Evolutionary conservation across 2,113 vertebrate species (phyloP).

Genomic region (Ictalurus punctatus): DNA sequence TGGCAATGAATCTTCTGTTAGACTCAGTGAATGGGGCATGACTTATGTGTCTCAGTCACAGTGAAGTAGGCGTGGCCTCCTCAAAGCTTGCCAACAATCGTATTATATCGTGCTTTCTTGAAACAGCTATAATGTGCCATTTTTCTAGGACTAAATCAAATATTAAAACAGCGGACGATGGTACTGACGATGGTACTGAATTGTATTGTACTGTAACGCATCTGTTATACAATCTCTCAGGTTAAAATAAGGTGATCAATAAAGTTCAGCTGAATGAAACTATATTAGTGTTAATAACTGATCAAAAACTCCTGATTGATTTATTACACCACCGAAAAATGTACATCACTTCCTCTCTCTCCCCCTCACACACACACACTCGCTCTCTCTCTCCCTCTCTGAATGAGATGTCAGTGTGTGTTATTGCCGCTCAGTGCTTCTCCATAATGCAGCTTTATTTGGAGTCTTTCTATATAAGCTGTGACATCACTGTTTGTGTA

Average conservation of each 20-base stretch:
- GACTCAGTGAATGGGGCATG: neutral
- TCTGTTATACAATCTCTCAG: neutral
- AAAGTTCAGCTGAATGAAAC: neutral
- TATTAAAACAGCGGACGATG: no score
- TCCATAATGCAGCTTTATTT: conserved; percentile 59
- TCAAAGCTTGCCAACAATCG: neutral
- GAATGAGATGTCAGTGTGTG: conserved; percentile 49
- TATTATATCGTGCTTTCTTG: neutral
- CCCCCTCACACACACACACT: no score
- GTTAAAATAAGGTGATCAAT: neutral
- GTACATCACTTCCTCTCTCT: neutral
- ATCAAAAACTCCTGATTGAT: neutral
- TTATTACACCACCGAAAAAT: neutral
- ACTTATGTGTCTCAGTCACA: neutral
- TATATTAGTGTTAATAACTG: neutral
- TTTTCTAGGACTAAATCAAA: neutral
- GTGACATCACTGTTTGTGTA: conserved; percentile 8
- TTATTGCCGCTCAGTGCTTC: conserved; percentile 56
- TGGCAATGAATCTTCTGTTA: no score
- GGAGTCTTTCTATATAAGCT: conserved; percentile 24
- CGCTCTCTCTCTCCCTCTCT: neutral
- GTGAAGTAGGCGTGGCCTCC: neutral
- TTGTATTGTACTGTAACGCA: neutral
- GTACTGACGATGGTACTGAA: no score
- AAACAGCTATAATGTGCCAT: neutral